Base-by-base conservation (phyloP, 2,113 vertebrate species). In the Rhinolophus ferrumequinum region DNA sequence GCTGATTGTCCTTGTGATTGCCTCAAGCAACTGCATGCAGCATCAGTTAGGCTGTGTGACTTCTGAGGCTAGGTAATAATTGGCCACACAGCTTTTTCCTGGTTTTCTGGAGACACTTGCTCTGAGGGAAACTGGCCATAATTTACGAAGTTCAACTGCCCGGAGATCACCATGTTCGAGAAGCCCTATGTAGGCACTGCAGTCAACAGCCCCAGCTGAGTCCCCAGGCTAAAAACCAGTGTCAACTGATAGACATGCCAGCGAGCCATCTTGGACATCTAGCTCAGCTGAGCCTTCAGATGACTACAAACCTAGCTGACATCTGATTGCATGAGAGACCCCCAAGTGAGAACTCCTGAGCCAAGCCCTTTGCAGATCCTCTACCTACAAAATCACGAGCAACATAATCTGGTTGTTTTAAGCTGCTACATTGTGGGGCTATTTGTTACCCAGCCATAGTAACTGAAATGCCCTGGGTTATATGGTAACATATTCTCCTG, bases 131-230 rank as follows among this genome's bases (percentile, higher is more conserved):
- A 81, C 5, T 2, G 52, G 7, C 13, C 28, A 22, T 58, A 21
- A 67, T 87, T 92, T 82, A 87, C 41, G 16, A 88, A 77, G 2
- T 64, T 77, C 24, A 89, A 0, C 13, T 73, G 18, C 50, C 26
- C 50, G n/a, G 50, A 75, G 41, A 83, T 60, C 2, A 62, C 3
- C 33, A 11, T 21, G 0, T 64, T 28, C 24, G 56, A 81, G 21
- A 35, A 24, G 7, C 2, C 30, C 9, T 26, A 0, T 18, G 13
- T 14, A 52, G 10, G 6, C n/a, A 41, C 2, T 35, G 6, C 24
- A 66, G 56, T 30, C 5, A 26, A 33, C 6, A 56, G 7, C 8
- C 19, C 70, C 76, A 88, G 19, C 11, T 28, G 44, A 80, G 22
- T 41, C 58, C 26, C 72, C 67, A 64, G 47, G 33, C 47, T 85